Evolutionary conservation across 64 coral and sea anemone species (phyloP).

Genomic region (Platygyra sinensis): DNA sequence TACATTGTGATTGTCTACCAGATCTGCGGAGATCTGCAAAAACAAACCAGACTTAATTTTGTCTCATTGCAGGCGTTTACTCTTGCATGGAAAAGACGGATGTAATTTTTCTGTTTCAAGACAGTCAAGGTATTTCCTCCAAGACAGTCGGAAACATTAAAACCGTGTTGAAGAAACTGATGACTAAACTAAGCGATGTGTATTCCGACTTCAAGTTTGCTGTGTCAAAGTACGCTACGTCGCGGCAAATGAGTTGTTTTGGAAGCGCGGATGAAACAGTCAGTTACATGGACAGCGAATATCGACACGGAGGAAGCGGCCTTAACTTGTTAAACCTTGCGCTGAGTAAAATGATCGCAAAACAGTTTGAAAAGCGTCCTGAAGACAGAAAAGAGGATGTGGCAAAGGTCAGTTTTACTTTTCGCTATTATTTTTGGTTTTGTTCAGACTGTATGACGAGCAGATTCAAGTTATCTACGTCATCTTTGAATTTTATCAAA

Average conservation of each 20-base stretch:
- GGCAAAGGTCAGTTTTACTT: neutral
- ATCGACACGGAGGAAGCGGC: no score
- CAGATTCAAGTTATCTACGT: neutral
- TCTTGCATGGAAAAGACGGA: no score
- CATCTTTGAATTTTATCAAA: no score
- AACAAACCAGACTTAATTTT: no score
- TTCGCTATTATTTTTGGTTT: neutral
- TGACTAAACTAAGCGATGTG: neutral
- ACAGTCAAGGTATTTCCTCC: neutral
- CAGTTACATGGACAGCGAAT: no score
- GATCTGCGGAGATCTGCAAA: no score
- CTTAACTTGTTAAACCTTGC: no score
- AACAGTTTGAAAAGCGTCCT: neutral
- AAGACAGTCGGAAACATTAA: neutral
- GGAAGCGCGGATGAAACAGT: no score
- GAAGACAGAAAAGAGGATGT: neutral
- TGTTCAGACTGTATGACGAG: no score
- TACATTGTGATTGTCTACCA: no score
- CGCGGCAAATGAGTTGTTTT: neutral
- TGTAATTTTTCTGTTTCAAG: no score
- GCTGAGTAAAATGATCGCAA: neutral
- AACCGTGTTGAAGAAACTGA: neutral
- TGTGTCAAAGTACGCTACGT: neutral
- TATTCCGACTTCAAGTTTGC: slow-evolving; percentile 1
- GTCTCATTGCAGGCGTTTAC: neutral